Percentiles rank a stretch among this genome's conserved stretches.
Evolutionary conservation across 2,113 vertebrate species (phyloP).

Genomic region (Pituophis catenifer): DNA sequence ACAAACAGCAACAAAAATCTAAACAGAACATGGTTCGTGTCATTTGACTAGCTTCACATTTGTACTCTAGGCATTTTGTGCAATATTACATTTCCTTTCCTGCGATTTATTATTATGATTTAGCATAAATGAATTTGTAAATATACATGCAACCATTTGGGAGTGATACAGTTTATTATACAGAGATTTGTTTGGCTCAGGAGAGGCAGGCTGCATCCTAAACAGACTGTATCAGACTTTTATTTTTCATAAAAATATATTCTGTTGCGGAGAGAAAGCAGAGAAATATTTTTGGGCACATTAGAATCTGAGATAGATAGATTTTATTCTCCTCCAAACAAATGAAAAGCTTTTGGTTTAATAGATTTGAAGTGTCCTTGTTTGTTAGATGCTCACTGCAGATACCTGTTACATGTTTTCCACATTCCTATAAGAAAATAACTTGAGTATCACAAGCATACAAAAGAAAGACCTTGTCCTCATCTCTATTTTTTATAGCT

Average conservation of each 20-base stretch:
- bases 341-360: neutral
- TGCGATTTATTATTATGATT: neutral
- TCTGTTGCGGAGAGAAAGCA: neutral
- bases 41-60: neutral
- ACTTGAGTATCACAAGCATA: neutral
- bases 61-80: neutral
- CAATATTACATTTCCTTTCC: neutral
- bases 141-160: neutral
- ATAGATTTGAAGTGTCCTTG: neutral
- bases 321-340: neutral
- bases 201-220: neutral
- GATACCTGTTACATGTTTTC: neutral
- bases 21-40: neutral
- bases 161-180: neutral
- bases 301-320: neutral
- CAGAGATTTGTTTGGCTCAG: neutral
- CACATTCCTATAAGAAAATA: neutral
- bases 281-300: neutral
- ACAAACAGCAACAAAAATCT: neutral
- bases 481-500: neutral
- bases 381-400: neutral
- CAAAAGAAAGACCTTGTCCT: neutral
- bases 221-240: neutral
- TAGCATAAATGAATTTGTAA: conserved; percentile 4
- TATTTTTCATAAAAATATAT: neutral